A percentile compares a stretch with the other conserved stretches of the same genome.
Conservation (phyloP, 2,797 vertebrate species). For the Neoniphon sammara region DNA sequence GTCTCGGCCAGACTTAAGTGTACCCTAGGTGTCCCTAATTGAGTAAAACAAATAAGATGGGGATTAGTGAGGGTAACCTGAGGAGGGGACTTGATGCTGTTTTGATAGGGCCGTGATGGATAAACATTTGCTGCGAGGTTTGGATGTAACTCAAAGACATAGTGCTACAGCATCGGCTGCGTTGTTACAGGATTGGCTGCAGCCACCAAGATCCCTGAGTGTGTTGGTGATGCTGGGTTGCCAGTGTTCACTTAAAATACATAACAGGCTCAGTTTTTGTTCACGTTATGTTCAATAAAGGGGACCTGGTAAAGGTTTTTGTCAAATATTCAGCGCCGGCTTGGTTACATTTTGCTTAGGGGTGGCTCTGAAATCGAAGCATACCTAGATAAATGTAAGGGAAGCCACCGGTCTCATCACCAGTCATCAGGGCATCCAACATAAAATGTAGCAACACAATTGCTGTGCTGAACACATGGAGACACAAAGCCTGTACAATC, state of each 20-base stretch:
- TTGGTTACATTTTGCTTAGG: too few relatives aligned
- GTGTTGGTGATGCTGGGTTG: slow-evolving; percentile 1
- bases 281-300: background rate
- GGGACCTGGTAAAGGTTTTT: background rate
- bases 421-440: background rate
- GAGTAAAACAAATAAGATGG: slow-evolving; percentile 40
- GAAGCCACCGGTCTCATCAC: background rate
- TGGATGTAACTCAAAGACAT: slow-evolving; percentile 33
- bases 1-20: slow-evolving; percentile 48
- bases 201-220: slow-evolving; percentile 24
- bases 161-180: slow-evolving; percentile 30
- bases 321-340: too few relatives aligned
- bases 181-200: slow-evolving; percentile 36
- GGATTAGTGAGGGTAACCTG: slow-evolving; percentile 13
- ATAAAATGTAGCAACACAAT: background rate
- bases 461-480: too few relatives aligned
- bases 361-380: too few relatives aligned
- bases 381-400: background rate
- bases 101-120: slow-evolving; percentile 14
- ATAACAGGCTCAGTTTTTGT: slow-evolving; percentile 8
- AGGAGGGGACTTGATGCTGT: slow-evolving; percentile 26
- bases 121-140: background rate
- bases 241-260: slow-evolving; percentile 25
- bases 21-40: slow-evolving; percentile 38
- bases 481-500: too few relatives aligned